Percentiles rank a stretch among this genome's conserved stretches.
Conservation (phyloP, 2,113 vertebrate genomes). For the Odontesthes bonariensis region DNA sequence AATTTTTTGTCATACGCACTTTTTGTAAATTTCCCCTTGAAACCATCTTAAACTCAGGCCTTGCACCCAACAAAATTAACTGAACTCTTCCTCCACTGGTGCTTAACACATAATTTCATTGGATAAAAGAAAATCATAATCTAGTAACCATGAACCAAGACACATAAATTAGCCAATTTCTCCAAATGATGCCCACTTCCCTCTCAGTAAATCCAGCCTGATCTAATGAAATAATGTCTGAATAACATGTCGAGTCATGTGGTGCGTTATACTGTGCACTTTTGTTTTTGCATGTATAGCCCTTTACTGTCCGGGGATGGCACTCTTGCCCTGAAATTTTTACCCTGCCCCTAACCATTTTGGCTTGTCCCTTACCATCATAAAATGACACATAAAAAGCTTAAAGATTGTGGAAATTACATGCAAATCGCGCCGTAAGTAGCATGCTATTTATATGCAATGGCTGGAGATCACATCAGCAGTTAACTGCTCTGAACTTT, state of each 20-base stretch:
- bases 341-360: not conserved
- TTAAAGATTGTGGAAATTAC: not conserved
- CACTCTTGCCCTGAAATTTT: not conserved
- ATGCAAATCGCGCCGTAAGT: not conserved
- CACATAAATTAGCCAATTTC: not conserved
- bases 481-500: constrained; percentile 30
- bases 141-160: constrained; percentile 4
- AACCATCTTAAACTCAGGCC: not conserved
- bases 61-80: not conserved
- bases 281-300: not conserved
- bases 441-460: not conserved
- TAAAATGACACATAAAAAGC: not conserved
- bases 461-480: not conserved
- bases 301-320: not conserved
- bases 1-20: too few species aligned
- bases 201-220: constrained; percentile 2
- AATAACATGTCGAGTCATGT: not conserved
- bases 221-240: not conserved
- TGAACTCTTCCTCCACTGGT: not conserved
- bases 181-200: not conserved
- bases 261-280: not conserved
- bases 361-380: not conserved
- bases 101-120: not conserved
- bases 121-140: constrained; percentile 1
- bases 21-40: too few species aligned